phyloP scores from a whole-genome alignment of 2,888 invertebrate species.

The Calliphora vomitoria region DNA sequence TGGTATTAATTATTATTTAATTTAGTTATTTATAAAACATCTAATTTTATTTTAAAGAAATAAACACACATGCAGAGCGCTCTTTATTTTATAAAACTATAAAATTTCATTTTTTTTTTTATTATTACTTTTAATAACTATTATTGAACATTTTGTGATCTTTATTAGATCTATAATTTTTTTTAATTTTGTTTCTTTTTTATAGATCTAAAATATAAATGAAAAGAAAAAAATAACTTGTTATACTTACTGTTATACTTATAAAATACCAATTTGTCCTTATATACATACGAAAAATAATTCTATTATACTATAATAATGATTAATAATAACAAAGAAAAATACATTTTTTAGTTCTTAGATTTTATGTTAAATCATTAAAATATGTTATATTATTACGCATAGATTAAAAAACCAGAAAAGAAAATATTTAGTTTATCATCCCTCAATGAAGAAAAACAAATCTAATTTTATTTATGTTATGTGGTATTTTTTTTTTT shows the following conservation, averaged over 20 bases:
- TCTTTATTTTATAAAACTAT: slow-evolving; percentile 38
- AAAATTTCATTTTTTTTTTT: not conserved
- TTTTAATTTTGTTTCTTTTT: slow-evolving; percentile 49
- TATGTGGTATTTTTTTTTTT: slow-evolving; percentile 51
- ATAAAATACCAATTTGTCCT: slow-evolving; percentile 61
- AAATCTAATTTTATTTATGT: slow-evolving; percentile 47
- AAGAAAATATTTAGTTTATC: slow-evolving; percentile 17
- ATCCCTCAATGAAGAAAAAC: slow-evolving; percentile 16
- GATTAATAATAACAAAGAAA: slow-evolving; percentile 14
- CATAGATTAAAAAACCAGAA: slow-evolving; percentile 14
- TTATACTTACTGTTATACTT: slow-evolving; percentile 65
- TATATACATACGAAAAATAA: slow-evolving; percentile 52
- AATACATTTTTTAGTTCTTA: slow-evolving; percentile 49
- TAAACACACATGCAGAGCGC: slow-evolving; percentile 3
- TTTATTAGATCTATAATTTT: slow-evolving; percentile 51
- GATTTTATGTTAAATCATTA: slow-evolving; percentile 57
- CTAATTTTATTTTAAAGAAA: not conserved
- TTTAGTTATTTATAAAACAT: slow-evolving; percentile 19
- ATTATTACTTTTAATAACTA: slow-evolving; percentile 8
- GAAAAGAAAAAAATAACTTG: slow-evolving; percentile 55
- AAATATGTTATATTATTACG: slow-evolving; percentile 56
- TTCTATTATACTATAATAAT: slow-evolving; percentile 32
- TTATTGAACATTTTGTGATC: slow-evolving; percentile 66
- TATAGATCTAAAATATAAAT: slow-evolving; percentile 56
- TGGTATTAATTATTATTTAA: slow-evolving; percentile 35